These are phyloP conservation scores for Fragum whitleyi DNA, from an alignment of 2,888 invertebrate genomes.

Conservation along the genomic window DNA sequence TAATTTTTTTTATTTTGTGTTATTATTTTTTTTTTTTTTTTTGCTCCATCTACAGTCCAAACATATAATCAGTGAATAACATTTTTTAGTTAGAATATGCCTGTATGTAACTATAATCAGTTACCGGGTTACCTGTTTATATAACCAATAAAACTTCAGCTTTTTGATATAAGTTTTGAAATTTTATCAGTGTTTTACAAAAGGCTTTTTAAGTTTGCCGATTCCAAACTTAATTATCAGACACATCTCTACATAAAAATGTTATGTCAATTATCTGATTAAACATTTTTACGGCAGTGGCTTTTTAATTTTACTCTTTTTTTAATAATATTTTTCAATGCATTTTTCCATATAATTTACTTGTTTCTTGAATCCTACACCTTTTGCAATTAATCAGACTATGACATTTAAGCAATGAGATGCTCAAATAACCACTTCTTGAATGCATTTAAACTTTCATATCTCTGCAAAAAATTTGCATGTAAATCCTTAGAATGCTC, in stretches of 20 bases:
- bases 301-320: not conserved
- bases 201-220: slow-evolving; percentile 18
- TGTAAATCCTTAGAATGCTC: no score
- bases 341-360: not conserved
- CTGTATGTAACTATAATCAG: slow-evolving; percentile 6
- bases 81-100: not conserved
- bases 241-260: slow-evolving; percentile 4
- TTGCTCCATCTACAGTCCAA: slow-evolving; percentile 13
- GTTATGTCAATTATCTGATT: slow-evolving; percentile 17
- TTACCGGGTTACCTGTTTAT: not conserved
- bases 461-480: not conserved
- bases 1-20: slow-evolving; percentile 21
- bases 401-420: slow-evolving; percentile 14
- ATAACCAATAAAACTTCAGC: not conserved
- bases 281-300: slow-evolving; percentile 15
- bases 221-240: slow-evolving; percentile 22
- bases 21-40: slow-evolving; percentile 9
- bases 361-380: not conserved
- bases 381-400: not conserved
- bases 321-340: not conserved
- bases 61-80: slow-evolving; percentile 17
- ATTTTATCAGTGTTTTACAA: not conserved
- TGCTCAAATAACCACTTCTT: not conserved
- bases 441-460: not conserved
- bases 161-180: not conserved